phyloP scores from a whole-genome alignment of 2,888 invertebrate species.

The Galeruca laticollis region DNA sequence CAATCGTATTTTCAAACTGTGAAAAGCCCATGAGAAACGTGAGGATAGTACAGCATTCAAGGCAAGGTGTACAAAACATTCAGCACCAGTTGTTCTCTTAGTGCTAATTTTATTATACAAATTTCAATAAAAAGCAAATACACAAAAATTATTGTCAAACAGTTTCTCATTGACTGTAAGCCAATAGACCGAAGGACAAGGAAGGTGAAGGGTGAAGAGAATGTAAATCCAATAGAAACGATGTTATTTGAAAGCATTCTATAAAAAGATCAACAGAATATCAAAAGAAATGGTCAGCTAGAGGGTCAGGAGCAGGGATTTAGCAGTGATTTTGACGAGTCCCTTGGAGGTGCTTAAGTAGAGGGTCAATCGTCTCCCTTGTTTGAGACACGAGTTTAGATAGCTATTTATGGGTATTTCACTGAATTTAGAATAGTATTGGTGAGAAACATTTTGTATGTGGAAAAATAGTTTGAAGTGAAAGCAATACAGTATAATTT shows the following conservation, averaged over 20 bases:
- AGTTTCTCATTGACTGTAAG: not conserved
- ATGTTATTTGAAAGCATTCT: slow-evolving; percentile 10
- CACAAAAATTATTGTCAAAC: not conserved
- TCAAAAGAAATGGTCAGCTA: slow-evolving; percentile 33
- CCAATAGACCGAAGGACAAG: not conserved
- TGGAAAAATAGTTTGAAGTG: not conserved
- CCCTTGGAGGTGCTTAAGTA: slow-evolving; percentile 54
- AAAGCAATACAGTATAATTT: no score
- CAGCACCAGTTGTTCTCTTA: not conserved
- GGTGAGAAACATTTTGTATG: slow-evolving; percentile 5
- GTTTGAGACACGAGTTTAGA: slow-evolving; percentile 52
- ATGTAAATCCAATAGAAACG: not conserved
- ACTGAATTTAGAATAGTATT: no score
- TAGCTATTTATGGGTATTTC: slow-evolving; percentile 48
- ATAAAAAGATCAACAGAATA: slow-evolving; percentile 17
- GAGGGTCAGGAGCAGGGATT: slow-evolving; percentile 24
- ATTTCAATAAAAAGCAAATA: no score
- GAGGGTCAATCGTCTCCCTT: slow-evolving; percentile 61
- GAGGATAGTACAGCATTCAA: not conserved
- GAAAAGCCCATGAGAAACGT: no score
- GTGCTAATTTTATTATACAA: not conserved
- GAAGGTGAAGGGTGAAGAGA: not conserved
- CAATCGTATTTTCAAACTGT: no score
- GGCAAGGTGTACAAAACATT: not conserved
- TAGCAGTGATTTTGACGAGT: slow-evolving; percentile 58